These are phyloP conservation scores for Rhyacophila brunnea DNA, from an alignment of 1,140 invertebrate species.

Conservation along the genomic window DNA sequence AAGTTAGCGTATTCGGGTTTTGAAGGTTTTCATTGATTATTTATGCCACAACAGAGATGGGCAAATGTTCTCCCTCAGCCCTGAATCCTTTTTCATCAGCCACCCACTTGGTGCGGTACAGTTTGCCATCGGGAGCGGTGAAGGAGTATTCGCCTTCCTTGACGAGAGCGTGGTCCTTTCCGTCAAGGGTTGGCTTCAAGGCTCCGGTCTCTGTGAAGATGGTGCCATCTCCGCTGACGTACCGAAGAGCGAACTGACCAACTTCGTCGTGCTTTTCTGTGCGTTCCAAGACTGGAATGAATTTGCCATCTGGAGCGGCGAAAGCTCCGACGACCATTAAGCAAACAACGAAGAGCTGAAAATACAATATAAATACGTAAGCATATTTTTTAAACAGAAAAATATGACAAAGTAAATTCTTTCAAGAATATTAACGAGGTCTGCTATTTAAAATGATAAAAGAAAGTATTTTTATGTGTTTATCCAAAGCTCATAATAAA, in stretches of 20 bases:
- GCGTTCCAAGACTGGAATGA: conserved; percentile 34
- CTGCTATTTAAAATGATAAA: no score
- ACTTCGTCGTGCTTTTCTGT: conserved; percentile 33
- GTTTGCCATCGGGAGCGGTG: conserved; percentile 12
- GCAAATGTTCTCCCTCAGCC: conserved; percentile 39
- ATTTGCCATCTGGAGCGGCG: conserved; percentile 10
- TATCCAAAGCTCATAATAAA: no score
- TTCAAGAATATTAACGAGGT: no score
- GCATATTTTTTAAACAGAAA: no score
- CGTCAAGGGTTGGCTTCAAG: conserved; percentile 26
- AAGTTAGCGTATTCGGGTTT: no score
- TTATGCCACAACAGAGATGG: conserved; percentile 31
- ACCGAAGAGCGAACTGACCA: conserved; percentile 36
- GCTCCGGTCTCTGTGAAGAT: conserved; percentile 23
- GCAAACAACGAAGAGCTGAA: conserved; percentile 8
- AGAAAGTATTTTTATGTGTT: no score
- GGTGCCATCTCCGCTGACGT: conserved; percentile 32
- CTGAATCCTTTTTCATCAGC: conserved; percentile 25
- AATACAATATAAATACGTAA: no score
- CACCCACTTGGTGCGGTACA: conserved; percentile 19
- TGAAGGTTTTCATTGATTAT: no score
- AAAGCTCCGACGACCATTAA: conserved; percentile 15
- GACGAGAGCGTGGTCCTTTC: conserved; percentile 28
- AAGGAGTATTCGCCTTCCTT: conserved; percentile 23
- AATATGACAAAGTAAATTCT: no score